Evolutionary conservation across 1,140 invertebrate species (phyloP).

Genomic region (Drosophila asahinai): DNA sequence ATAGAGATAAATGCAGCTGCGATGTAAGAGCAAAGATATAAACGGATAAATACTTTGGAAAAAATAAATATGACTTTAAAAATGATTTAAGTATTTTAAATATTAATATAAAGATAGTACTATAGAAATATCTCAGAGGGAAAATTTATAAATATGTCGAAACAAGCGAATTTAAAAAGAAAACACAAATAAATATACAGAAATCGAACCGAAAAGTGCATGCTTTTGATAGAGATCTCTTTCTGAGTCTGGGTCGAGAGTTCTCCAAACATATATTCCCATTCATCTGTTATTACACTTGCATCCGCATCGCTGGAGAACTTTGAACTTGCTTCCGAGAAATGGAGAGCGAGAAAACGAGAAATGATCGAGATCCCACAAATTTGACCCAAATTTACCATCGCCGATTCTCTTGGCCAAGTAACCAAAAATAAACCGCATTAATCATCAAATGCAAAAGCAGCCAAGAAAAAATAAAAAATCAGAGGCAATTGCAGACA

Average conservation of each 20-base stretch:
- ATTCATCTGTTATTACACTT: conserved; percentile 18
- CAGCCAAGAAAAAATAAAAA: conserved; percentile 10
- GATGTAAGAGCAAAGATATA: conserved; percentile 39
- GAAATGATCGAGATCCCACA: neutral
- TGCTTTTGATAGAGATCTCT: conserved; percentile 54
- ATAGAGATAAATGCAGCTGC: conserved; percentile 38
- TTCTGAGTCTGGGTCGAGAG: conserved; percentile 22
- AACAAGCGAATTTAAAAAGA: neutral
- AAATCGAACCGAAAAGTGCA: conserved; percentile 27
- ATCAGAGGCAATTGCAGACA: conserved; percentile 26
- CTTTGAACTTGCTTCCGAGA: conserved; percentile 39
- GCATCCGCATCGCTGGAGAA: conserved; percentile 23
- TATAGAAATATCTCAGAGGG: neutral
- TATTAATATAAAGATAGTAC: neutral
- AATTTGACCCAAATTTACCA: conserved; percentile 30
- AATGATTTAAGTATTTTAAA: no score
- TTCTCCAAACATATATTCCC: neutral
- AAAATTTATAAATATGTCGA: neutral
- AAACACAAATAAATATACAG: neutral
- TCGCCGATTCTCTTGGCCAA: conserved; percentile 26
- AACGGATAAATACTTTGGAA: conserved; percentile 16
- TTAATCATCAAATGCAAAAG: conserved; percentile 45
- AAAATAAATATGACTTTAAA: conserved; percentile 2
- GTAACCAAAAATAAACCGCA: conserved; percentile 43
- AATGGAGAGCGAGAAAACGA: conserved; percentile 3